These are phyloP conservation scores for Poecilia picta DNA, from an alignment of 2,797 vertebrate genomes.

Conservation along the genomic window DNA sequence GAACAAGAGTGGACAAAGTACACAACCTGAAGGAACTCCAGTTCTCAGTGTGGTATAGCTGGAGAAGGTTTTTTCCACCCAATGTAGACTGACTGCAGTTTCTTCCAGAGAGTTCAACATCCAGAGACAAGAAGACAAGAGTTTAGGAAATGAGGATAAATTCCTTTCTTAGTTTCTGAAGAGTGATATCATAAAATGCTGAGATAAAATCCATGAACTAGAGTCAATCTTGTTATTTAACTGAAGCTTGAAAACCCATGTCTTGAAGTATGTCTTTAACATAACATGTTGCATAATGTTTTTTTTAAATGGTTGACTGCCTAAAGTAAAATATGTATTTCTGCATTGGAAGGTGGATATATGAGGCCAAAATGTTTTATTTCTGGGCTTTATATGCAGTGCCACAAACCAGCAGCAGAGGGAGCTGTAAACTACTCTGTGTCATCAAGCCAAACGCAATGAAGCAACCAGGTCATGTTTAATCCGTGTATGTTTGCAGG, in stretches of 20 bases:
- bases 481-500: background rate
- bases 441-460: background rate
- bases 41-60: too few species aligned
- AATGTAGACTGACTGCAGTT: background rate
- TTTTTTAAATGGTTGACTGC: background rate
- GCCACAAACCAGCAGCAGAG: conserved; percentile 43
- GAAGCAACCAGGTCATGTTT: conserved; percentile 8
- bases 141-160: background rate
- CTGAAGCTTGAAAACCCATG: background rate
- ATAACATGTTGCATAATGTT: background rate
- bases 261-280: background rate
- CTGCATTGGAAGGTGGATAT: background rate
- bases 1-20: background rate
- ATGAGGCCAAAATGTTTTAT: background rate
- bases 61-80: background rate
- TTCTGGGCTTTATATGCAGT: background rate
- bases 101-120: background rate
- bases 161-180: background rate
- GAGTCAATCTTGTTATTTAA: background rate
- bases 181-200: background rate
- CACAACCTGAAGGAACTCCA: background rate
- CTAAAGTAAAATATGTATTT: background rate
- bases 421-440: conserved; percentile 21
- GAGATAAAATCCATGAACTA: background rate
- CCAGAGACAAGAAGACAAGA: background rate